These are phyloP conservation scores for Berghia stephanieae DNA, from an alignment of 1,140 invertebrate genomes.

Conservation along the genomic window DNA sequence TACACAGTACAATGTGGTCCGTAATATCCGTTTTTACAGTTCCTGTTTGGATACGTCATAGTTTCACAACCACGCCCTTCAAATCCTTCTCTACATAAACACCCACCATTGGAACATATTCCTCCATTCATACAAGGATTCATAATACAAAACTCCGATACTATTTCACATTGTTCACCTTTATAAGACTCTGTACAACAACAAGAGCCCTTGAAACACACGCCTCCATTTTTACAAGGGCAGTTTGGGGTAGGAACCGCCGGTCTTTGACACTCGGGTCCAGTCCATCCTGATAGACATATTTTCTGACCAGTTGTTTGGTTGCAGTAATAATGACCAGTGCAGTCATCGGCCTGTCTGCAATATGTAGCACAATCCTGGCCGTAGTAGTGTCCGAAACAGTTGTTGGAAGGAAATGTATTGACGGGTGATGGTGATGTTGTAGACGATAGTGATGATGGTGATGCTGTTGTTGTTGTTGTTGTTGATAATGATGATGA, in stretches of 20 bases:
- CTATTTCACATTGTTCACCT: constrained; percentile 27
- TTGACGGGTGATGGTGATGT: too few species aligned
- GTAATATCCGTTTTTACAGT: constrained; percentile 13
- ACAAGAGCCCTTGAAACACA: constrained; percentile 30
- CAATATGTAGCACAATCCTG: constrained; percentile 30
- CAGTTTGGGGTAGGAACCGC: constrained; percentile 16
- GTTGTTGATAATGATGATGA: too few species aligned
- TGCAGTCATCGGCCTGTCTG: constrained; percentile 28
- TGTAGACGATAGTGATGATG: too few species aligned
- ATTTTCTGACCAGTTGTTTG: constrained; percentile 79
- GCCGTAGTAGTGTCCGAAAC: constrained; percentile 29
- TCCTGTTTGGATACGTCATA: not conserved
- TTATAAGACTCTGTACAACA: constrained; percentile 25
- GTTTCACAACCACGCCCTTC: constrained; percentile 89
- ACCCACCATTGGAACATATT: constrained; percentile 30
- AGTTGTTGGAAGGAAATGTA: too few species aligned
- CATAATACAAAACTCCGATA: constrained; percentile 9
- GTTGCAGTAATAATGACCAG: constrained; percentile 85
- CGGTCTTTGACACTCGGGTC: constrained; percentile 82
- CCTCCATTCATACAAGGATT: constrained; percentile 36
- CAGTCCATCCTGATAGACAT: constrained; percentile 91
- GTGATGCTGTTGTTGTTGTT: too few species aligned
- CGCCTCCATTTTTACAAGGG: constrained; percentile 33
- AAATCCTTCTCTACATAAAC: constrained; percentile 81
- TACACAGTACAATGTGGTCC: constrained; percentile 23